Base-by-base conservation (phyloP, 2,888 invertebrate species). In the Iselma pallidipennis region DNA sequence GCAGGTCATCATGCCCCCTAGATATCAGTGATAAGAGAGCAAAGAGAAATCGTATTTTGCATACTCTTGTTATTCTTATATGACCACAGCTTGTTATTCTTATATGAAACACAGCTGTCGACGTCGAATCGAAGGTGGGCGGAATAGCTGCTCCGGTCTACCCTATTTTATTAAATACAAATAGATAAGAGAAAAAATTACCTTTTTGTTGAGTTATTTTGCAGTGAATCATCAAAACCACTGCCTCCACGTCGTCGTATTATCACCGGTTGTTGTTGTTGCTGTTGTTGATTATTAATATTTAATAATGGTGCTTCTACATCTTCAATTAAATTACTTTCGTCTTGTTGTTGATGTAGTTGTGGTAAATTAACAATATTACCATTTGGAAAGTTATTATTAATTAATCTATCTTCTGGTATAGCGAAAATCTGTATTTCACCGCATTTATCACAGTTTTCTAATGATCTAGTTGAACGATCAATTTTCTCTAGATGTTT, bases 351-450 rank as follows among this genome's bases (percentile, higher is more conserved):
- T 14, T 42, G n/a, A n/a, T n/a, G 42, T 19, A 19, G 33, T 3
- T 33, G 70, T 31, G 81, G 73, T 50, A 80, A 74, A 53, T 79
- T 78, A 59, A 83, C 73, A 48, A 84, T 75, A 74, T 85, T 85
- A 12, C 86, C 86, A 68, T 86, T 86, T 0, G 85, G 83, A 71
- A 84, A 83, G 76, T 85, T 84, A 70, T 85, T 85, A 71, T 85
- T 85, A 49, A 83, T 77, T 66, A 83, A 74, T 74, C 82, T 83
- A 59, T 81, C 81, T 56, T 81, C 81, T 4, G 80, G 78, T 61
- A 83, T 78, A 64, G 83, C 82, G 53, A 81, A 80, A 58, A 83
- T 83, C 63, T 79, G 78, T 49, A 81, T 78, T 25, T 76, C 77
- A 4, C 76, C 74, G 71, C 78, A 80, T 69, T 82, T 82, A 66